Base-by-base conservation (phyloP, 2,797 vertebrate genomes). In the Gastrophryne carolinensis region DNA sequence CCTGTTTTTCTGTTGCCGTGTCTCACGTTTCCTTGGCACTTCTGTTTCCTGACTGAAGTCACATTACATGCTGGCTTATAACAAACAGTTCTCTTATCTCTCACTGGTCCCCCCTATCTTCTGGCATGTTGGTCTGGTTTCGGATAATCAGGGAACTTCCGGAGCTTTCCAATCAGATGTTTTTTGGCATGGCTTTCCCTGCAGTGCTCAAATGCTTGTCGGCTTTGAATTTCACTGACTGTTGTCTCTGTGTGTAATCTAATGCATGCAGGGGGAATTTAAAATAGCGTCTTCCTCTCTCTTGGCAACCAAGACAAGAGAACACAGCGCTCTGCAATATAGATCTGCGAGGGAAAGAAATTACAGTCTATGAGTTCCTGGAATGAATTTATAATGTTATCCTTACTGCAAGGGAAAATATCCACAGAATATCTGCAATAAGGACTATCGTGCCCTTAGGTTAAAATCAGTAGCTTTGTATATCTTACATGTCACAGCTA, bases 201-300 rank as follows among this genome's bases (percentile, higher is more conserved):
- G 65, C 67, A 77, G 24, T 64, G 35, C 58, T 47, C 32, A 77
- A 70, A 57, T 64, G 39, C 66, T 23, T 32, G 29, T 50, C 34
- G 37, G 74, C 49, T 44, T 77, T 37, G 41, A 56, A 77, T 77
- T 71, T 77, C 74, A 77, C 74, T 63, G 74, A 70, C 65, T 57
- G 49, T 29, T 49, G 29, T 57, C 21, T 61, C 49, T 63, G 24
- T 21, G 19, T 71, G 75, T 65, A 77, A 71, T 37, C 39, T 49
- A 52, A 65, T 71, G 23, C 39, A 15, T 44, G 67, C 57, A 8
- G 62, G 21, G 58, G 65, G 66, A 70, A 70, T 54, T 17, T 64
- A 39, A 77, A 71, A 67, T 64, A 37, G 60, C 29, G 5, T 47
- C 62, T 24, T 17, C 29, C 62, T 49, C 26, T 27, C 13, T 70